Evolutionary conservation across 2,888 invertebrate species (phyloP).

Genomic region (Alloplasta piceator): DNA sequence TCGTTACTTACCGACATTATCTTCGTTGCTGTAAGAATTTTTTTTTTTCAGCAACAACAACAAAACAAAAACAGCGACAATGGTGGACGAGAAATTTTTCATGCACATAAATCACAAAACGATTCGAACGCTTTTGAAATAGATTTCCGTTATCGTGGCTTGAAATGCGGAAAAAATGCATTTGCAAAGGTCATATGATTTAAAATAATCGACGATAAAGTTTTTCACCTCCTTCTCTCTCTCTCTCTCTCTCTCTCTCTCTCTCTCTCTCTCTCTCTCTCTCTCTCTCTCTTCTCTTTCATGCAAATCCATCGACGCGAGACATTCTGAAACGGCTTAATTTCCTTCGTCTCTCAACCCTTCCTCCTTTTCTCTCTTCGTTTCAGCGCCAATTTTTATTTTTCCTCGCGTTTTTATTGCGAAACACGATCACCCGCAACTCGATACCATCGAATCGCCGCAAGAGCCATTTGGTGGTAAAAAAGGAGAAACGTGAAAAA

Average conservation of each 20-base stretch:
- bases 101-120: background rate
- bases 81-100: constrained; percentile 21
- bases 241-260: constrained; percentile 11
- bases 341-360: constrained; percentile 25
- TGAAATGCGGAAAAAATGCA: no score
- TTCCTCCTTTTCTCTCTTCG: constrained; percentile 36
- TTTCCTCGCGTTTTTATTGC: constrained; percentile 50
- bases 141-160: background rate
- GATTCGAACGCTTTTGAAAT: background rate
- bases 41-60: background rate
- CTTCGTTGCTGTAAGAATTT: constrained; percentile 3
- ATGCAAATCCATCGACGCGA: constrained; percentile 34
- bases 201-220: background rate
- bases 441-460: constrained; percentile 58
- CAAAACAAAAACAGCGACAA: background rate
- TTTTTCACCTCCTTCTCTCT: background rate
- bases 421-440: constrained; percentile 56
- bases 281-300: constrained; percentile 7
- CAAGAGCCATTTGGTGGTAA: constrained; percentile 50
- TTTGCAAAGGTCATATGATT: no score
- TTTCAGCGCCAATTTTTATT: constrained; percentile 47
- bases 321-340: constrained; percentile 39
- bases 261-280: constrained; percentile 1
- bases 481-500: background rate
- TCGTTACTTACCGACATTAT: constrained; percentile 18